These are phyloP conservation scores for Betta splendens DNA, from an alignment of 2,797 vertebrate genomes.

Conservation along the genomic window DNA sequence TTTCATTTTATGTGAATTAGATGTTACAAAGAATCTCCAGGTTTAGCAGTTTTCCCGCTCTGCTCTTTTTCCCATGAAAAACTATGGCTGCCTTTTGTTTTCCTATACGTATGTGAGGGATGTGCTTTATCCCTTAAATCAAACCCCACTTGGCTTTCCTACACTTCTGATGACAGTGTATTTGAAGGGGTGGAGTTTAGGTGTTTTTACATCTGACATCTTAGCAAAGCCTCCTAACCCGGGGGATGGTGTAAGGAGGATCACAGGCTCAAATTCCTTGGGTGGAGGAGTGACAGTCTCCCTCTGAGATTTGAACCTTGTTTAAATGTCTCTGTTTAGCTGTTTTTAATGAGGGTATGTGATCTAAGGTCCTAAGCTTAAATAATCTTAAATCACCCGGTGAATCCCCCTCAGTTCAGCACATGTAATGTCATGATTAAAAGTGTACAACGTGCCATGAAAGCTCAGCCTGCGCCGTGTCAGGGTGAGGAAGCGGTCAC, in stretches of 20 bases:
- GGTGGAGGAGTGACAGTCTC: constrained; percentile 69
- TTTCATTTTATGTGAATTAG: constrained; percentile 70
- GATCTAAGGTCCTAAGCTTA: constrained; percentile 78
- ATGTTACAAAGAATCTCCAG: constrained; percentile 51
- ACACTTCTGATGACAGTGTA: constrained; percentile 71
- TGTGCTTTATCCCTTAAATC: constrained; percentile 75
- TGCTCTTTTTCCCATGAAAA: constrained; percentile 64
- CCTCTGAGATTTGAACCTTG: constrained; percentile 75
- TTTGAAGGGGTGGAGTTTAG: constrained; percentile 71
- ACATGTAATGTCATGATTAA: constrained; percentile 79
- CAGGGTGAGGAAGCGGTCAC: constrained; percentile 81
- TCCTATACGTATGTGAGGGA: constrained; percentile 60
- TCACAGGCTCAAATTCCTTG: constrained; percentile 71
- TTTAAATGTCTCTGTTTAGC: constrained; percentile 82
- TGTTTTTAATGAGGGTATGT: constrained; percentile 78
- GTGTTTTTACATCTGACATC: constrained; percentile 76
- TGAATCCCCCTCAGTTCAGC: constrained; percentile 72
- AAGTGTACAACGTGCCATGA: constrained; percentile 72
- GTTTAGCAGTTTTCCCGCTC: constrained; percentile 57
- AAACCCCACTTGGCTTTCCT: constrained; percentile 77
- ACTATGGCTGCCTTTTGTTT: constrained; percentile 61
- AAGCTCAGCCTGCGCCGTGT: constrained; percentile 72
- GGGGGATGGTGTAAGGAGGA: constrained; percentile 73
- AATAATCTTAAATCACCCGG: constrained; percentile 77
- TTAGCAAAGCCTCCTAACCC: constrained; percentile 74